phyloP scores from a whole-genome alignment of 2,113 vertebrate genomes.

The Istiophorus platypterus region DNA sequence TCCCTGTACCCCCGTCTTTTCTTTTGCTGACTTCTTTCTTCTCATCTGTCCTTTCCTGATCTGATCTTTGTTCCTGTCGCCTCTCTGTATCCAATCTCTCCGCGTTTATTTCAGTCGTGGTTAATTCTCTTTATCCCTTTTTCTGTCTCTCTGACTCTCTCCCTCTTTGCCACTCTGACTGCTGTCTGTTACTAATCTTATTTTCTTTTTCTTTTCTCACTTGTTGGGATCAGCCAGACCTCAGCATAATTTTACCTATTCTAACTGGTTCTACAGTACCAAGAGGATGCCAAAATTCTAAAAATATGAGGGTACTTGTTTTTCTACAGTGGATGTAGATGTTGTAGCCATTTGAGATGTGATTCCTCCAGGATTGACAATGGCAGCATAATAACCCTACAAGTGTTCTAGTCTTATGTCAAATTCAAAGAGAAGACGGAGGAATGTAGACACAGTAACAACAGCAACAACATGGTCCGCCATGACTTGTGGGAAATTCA shows the following conservation, averaged over 20 bases:
- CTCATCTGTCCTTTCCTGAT: slow-evolving; percentile 14
- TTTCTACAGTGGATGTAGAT: too few species aligned
- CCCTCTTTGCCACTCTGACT: slow-evolving; percentile 16
- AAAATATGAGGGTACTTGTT: too few species aligned
- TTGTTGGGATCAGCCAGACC: slow-evolving; percentile 1
- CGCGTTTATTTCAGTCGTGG: slow-evolving; percentile 3
- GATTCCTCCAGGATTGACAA: neutral
- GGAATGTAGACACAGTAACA: too few species aligned
- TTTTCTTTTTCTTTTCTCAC: neutral
- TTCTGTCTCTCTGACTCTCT: slow-evolving; percentile 25
- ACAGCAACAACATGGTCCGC: too few species aligned
- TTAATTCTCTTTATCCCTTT: slow-evolving; percentile 20
- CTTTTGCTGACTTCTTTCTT: slow-evolving; percentile 25
- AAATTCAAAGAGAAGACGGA: too few species aligned
- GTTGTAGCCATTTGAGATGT: neutral
- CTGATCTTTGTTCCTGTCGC: slow-evolving; percentile 31
- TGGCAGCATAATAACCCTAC: neutral
- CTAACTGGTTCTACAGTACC: neutral
- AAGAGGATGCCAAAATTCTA: neutral
- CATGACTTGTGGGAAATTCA: too few species aligned
- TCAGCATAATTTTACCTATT: slow-evolving; percentile 23
- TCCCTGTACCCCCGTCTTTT: slow-evolving; percentile 31
- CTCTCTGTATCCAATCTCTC: slow-evolving; percentile 39
- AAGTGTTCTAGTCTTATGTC: neutral
- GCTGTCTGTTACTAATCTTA: slow-evolving; percentile 2